phyloP scores from a whole-genome alignment of 1,140 invertebrate genomes.

The Zaprionus inermis region DNA sequence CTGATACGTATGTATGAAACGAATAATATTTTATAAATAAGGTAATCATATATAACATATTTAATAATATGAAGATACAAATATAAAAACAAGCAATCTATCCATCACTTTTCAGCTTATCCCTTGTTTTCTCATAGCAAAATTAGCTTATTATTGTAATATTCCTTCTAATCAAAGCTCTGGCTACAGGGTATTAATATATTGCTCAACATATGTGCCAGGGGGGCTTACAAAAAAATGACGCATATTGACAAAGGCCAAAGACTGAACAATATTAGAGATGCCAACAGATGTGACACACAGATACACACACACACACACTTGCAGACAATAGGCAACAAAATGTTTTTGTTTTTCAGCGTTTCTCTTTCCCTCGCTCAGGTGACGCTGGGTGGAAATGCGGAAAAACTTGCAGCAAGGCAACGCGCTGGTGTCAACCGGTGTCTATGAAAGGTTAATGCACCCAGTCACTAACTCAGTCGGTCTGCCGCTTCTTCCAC shows the following conservation, averaged over 20 bases:
- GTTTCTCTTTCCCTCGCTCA: constrained; percentile 19
- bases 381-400: constrained; percentile 34
- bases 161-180: not conserved
- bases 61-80: too few relatives aligned
- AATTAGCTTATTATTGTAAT: not conserved
- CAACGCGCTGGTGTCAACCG: constrained; percentile 32
- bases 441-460: constrained; percentile 48
- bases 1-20: too few relatives aligned
- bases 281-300: constrained; percentile 56
- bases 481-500: not conserved
- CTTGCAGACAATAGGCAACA: not conserved
- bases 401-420: constrained; percentile 29
- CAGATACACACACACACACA: constrained; percentile 1
- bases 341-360: constrained; percentile 17
- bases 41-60: too few relatives aligned
- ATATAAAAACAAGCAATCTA: too few relatives aligned
- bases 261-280: constrained; percentile 15
- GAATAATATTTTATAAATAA: too few relatives aligned
- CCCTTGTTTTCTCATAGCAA: too few relatives aligned
- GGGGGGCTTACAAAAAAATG: constrained; percentile 5
- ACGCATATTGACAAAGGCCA: constrained; percentile 27
- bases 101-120: too few relatives aligned
- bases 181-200: not conserved
- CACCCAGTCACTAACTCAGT: constrained; percentile 21
- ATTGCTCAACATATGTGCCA: not conserved